Conservation (phyloP, 2,888 invertebrate species). For the Pegoplata infirma region DNA sequence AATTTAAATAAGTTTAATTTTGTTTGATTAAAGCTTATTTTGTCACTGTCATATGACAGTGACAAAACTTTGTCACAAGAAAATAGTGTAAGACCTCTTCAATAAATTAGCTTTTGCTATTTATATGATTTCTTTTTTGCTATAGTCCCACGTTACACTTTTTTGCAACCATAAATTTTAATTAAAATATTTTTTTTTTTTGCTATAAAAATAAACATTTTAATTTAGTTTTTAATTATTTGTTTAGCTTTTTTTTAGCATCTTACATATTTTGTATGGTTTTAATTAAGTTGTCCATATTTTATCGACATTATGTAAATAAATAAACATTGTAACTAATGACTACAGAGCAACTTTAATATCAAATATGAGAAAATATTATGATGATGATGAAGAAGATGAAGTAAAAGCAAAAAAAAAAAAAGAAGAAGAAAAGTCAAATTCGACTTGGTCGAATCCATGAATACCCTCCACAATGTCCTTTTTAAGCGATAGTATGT, state of each 20-base stretch:
- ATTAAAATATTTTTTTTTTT: constrained; percentile 57
- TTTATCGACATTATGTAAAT: constrained; percentile 60
- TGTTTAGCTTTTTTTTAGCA: constrained; percentile 6
- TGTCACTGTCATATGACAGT: no score
- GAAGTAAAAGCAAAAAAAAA: no score
- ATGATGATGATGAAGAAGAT: constrained; percentile 7
- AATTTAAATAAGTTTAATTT: no score
- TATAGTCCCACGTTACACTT: background rate
- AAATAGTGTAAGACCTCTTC: no score
- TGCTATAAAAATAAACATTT: constrained; percentile 36
- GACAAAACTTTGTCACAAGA: no score
- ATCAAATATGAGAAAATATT: constrained; percentile 53
- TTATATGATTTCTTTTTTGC: no score
- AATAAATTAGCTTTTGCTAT: no score
- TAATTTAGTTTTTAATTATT: constrained; percentile 41
- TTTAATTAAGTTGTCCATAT: constrained; percentile 9
- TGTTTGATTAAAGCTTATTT: no score
- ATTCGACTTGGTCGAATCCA: no score
- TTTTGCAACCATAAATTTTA: constrained; percentile 52
- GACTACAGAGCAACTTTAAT: constrained; percentile 65
- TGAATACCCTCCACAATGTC: no score
- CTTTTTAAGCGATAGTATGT: no score
- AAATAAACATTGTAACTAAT: constrained; percentile 63
- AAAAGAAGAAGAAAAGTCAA: no score
- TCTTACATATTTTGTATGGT: constrained; percentile 1